Conservation (phyloP, 2,888 invertebrate species). For the Malthinus seriepunctatus region DNA sequence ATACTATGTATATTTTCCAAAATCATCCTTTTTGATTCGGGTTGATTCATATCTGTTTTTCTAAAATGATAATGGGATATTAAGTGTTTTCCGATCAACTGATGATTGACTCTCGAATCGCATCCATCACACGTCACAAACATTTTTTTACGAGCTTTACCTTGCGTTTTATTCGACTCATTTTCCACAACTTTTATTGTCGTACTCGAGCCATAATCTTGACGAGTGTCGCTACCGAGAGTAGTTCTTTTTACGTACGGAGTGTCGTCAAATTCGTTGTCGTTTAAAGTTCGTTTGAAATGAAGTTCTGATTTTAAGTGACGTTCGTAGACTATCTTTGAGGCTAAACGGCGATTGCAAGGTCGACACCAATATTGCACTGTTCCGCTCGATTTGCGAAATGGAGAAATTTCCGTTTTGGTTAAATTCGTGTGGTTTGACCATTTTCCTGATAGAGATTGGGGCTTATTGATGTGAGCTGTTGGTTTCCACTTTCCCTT, state of each 20-base stretch:
- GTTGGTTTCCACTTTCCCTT: slow-evolving; percentile 78
- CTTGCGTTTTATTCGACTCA: slow-evolving; percentile 32
- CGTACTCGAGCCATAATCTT: slow-evolving; percentile 36
- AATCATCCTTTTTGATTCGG: slow-evolving; percentile 65
- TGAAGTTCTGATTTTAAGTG: slow-evolving; percentile 78
- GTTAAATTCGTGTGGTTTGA: slow-evolving; percentile 4
- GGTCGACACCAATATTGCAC: slow-evolving; percentile 80
- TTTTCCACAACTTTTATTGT: slow-evolving; percentile 28
- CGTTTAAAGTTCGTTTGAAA: slow-evolving; percentile 65
- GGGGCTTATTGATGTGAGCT: slow-evolving; percentile 7
- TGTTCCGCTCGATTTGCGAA: slow-evolving; percentile 51
- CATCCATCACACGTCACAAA: slow-evolving; percentile 74
- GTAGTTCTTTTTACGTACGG: slow-evolving; percentile 31
- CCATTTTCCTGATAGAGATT: not conserved
- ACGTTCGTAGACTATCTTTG: slow-evolving; percentile 73
- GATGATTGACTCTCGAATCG: slow-evolving; percentile 67
- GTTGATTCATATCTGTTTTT: slow-evolving; percentile 65
- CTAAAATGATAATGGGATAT: slow-evolving; percentile 85
- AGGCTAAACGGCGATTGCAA: slow-evolving; percentile 76
- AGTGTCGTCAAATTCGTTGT: slow-evolving; percentile 66
- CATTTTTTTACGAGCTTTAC: slow-evolving; percentile 61
- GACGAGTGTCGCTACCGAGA: slow-evolving; percentile 9
- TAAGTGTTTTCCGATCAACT: slow-evolving; percentile 80
- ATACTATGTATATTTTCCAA: slow-evolving; percentile 78
- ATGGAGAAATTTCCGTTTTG: slow-evolving; percentile 42